phyloP scores from a whole-genome alignment of 2,888 invertebrate species.

The Sinopyrophorus schimmeli region DNA sequence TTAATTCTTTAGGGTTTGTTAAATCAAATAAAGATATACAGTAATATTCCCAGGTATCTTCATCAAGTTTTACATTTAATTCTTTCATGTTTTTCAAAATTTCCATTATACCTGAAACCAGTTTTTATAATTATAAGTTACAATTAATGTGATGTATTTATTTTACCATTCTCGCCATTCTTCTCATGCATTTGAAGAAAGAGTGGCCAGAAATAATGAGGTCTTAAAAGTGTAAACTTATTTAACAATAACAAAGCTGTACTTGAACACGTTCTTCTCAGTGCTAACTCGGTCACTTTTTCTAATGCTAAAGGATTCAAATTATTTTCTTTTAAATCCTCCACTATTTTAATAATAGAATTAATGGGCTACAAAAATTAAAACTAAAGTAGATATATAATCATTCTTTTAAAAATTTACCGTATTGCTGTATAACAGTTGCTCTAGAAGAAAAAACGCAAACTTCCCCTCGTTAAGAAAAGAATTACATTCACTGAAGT shows the following conservation, averaged over 20 bases:
- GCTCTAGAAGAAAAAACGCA: constrained; percentile 60
- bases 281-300: constrained; percentile 52
- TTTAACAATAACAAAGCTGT: constrained; percentile 56
- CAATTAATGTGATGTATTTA: neutral
- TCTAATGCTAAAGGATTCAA: constrained; percentile 55
- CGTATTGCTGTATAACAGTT: constrained; percentile 60
- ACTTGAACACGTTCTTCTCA: constrained; percentile 55
- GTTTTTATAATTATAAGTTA: neutral
- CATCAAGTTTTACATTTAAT: constrained; percentile 60
- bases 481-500: constrained; percentile 45
- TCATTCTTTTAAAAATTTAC: constrained; percentile 44
- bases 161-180: constrained; percentile 60
- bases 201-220: constrained; percentile 71
- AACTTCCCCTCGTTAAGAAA: constrained; percentile 57
- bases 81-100: constrained; percentile 60
- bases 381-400: neutral
- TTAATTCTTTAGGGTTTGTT: constrained; percentile 55
- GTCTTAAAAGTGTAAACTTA: constrained; percentile 49
- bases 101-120: constrained; percentile 57
- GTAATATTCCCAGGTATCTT: constrained; percentile 61
- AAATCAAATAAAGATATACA: constrained; percentile 60
- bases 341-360: constrained; percentile 53
- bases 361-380: constrained; percentile 52
- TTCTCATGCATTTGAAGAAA: constrained; percentile 56
- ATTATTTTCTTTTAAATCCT: constrained; percentile 57